phyloP scores from a whole-genome alignment of 92 coral and sea anemone species.

The Micromussa lordhowensis region DNA sequence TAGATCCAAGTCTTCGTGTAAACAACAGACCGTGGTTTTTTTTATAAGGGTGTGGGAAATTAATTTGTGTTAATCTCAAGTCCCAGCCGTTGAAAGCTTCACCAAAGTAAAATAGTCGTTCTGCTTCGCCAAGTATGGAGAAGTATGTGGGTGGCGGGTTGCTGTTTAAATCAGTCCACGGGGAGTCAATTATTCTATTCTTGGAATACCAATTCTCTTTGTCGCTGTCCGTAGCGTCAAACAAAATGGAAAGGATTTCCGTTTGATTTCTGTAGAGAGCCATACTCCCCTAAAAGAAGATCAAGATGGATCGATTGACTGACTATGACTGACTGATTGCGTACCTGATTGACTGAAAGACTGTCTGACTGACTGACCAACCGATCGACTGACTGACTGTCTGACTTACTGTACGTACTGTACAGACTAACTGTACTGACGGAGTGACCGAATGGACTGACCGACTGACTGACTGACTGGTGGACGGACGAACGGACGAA shows the following conservation, averaged over 20 bases:
- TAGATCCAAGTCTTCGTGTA: too few relatives aligned
- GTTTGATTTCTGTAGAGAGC: constrained; percentile 27
- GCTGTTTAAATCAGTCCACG: constrained; percentile 50
- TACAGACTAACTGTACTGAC: too few relatives aligned
- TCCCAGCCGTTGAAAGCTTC: constrained; percentile 8
- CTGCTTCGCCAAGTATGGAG: not conserved
- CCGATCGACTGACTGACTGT: not conserved
- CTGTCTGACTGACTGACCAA: not conserved
- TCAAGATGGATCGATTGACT: not conserved
- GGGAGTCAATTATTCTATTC: constrained; percentile 33
- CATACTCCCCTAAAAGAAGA: constrained; percentile 24
- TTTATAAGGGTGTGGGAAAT: too few relatives aligned
- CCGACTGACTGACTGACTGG: not conserved
- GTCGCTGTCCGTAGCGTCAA: constrained; percentile 17
- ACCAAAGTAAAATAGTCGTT: constrained; percentile 1
- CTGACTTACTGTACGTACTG: not conserved
- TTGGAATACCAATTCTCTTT: constrained; percentile 37
- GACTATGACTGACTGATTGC: not conserved
- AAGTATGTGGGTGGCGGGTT: not conserved
- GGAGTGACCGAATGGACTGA: not conserved
- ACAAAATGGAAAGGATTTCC: constrained; percentile 37
- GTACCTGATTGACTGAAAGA: not conserved
- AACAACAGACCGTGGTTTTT: too few relatives aligned
- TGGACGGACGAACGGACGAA: not conserved
- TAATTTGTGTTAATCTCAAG: not conserved